Evolutionary conservation across 2,113 vertebrate species (phyloP), one percentile per base, ranked within the genome.

Genomic region (Micromys minutus): DNA sequence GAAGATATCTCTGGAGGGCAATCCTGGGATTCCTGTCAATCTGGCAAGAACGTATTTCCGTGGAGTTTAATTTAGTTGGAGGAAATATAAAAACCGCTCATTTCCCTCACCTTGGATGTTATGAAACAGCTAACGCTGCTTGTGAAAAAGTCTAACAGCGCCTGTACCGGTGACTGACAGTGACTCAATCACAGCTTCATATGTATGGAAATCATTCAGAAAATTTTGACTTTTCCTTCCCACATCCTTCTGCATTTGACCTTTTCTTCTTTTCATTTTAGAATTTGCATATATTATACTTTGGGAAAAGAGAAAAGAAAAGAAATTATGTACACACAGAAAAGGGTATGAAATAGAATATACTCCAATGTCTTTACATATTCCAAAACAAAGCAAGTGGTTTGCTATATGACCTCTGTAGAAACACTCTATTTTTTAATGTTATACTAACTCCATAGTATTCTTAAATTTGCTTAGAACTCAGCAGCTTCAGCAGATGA

Each of bases 71-170:
- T 92, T 89, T 81, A 81, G 76, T 89, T 80, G 50, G 39, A 61
- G 93, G 59, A 94, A 94, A 94, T 72, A 21, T 7, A 83, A 94
- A n/a, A 67, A 83, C 17, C 17, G 16, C 65, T 89, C 88, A 39
- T 90, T 95, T 90, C 89, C 59, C 90, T 94, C 95, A 92, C 81
- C 52, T 96, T 85, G 63, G 89, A 95, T 45, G 76, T 90, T 90
- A 84, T 67, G 8, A 72, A 94, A 88, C 26, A 88, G 42, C 81
- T 87, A 42, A 19, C 85, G 45, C 45, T 61, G n/a, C 75, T 86
- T 93, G 76, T 63, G 92, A 29, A 74, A 95, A 7, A 95, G 3
- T 61, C 67, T 91, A 94, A 84, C 72, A 86, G 47, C 47, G 91
- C 31, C 42, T 95, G 86, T 72, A 85, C 39, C 72, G 89, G 65